Conservation (phyloP, 2,888 invertebrate genomes). For the Apamea crenata region DNA sequence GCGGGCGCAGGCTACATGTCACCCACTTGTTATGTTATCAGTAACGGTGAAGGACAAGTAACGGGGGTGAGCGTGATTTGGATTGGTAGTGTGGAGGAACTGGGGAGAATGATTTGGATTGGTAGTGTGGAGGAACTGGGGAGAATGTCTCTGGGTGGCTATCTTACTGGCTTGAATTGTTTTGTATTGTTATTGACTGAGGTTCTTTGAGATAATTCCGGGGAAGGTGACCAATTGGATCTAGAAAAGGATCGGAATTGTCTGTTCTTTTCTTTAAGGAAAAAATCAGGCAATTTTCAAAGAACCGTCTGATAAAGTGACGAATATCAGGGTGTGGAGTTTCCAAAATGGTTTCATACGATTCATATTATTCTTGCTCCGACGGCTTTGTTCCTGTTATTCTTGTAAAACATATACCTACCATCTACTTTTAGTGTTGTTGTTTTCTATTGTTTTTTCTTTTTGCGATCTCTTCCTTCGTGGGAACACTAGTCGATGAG, state of each 20-base stretch:
- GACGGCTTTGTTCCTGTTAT: background rate
- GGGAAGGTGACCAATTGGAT: background rate
- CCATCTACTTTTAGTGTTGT: background rate
- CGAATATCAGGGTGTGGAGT: background rate
- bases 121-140: background rate
- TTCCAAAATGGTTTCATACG: background rate
- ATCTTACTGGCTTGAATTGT: background rate
- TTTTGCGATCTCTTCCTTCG: background rate
- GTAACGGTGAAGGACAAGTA: constrained; percentile 36
- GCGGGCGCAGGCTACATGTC: constrained; percentile 62
- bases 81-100: background rate
- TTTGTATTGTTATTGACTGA: background rate
- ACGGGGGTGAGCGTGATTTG: constrained; percentile 23
- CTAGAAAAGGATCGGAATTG: too few species aligned
- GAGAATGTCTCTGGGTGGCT: background rate
- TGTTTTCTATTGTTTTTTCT: background rate
- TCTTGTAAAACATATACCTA: background rate
- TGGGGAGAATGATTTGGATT: constrained; percentile 7
- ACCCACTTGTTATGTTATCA: constrained; percentile 50
- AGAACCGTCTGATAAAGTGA: too few species aligned
- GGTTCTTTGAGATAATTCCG: background rate
- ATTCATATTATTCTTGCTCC: too few species aligned
- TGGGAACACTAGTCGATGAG: constrained; percentile 21
- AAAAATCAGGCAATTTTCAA: too few species aligned
- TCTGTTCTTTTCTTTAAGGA: background rate